Conservation (phyloP, 2,888 invertebrate species). For the Heterodera filipjevi region DNA sequence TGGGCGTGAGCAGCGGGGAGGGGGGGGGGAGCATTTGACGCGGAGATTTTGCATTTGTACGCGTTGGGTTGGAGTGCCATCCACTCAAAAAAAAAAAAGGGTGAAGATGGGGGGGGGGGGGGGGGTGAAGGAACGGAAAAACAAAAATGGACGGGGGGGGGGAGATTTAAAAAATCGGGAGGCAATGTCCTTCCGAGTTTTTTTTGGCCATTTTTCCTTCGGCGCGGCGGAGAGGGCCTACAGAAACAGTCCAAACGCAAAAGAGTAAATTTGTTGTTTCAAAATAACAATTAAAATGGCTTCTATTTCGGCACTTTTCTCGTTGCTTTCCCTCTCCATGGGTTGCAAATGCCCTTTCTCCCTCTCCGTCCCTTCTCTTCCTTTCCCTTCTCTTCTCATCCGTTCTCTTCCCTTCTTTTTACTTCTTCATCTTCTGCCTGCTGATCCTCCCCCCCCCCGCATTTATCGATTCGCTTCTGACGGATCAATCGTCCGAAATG, state of each 20-base stretch:
- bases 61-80: slow-evolving; percentile 8
- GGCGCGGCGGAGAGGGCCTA: no score
- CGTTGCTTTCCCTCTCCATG: no score
- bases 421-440: no score
- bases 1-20: not conserved
- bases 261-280: no score
- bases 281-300: no score
- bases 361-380: no score
- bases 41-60: not conserved
- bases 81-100: not conserved
- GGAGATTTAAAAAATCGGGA: not conserved
- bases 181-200: not conserved
- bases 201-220: no score
- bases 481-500: not conserved
- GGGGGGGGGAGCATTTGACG: not conserved
- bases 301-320: no score
- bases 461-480: not conserved
- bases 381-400: no score
- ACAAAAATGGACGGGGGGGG: not conserved
- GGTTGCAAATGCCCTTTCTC: no score
- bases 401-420: no score
- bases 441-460: not conserved
- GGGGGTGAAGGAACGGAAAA: not conserved
- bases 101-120: not conserved
- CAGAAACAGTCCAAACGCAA: no score